Evolutionary conservation across 2,113 vertebrate species (phyloP), one percentile per base, ranked within the genome.

Genomic region (Leuciscus idus): DNA sequence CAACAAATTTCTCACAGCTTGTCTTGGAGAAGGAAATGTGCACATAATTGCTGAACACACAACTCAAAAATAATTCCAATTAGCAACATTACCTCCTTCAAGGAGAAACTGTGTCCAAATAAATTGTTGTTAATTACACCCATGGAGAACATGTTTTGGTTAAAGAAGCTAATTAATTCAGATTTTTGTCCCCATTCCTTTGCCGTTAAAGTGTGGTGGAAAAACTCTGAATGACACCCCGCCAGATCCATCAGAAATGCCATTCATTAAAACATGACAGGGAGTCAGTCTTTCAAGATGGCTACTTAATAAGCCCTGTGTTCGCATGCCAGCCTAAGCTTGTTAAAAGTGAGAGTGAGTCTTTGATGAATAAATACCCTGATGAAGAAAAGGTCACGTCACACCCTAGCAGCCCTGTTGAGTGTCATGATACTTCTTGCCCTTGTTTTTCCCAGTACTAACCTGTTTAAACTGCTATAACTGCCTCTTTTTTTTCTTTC

Each of bases 51-150:
- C 86, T 85, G 85, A 84, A 84, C 86, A 87, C 83, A 79, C 86
- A 91, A 92, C 91, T 93, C 87, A 87, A 92, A 91, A 87, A 91
- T 93, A 90, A 93, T 94, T 92, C 88, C 90, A 93, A 94, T 94
- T 93, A 93, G 90, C 89, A 88, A 84, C 83, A 92, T 92, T 92
- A 91, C 91, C 90, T 92, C 90, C 90, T 93, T 93, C 89, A 94
- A 93, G 91, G 92, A 84, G 87, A 93, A 92, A 92, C 89, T 90
- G 92, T 94, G 91, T 92, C 90, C 89, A 93, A 93, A 94, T 94
- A 93, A 94, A 93, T 92, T 92, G 90, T 85, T 93, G 87, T 90
- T 94, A 94, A 94, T 95, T 92, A 92, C 85, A 87, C 92, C 93
- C 91, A 59, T 80, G 85, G 94, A 91, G 92, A 92, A 91, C 91